Evolutionary conservation across 1,140 invertebrate species (phyloP).

Genomic region (Diabrotica virgifera): DNA sequence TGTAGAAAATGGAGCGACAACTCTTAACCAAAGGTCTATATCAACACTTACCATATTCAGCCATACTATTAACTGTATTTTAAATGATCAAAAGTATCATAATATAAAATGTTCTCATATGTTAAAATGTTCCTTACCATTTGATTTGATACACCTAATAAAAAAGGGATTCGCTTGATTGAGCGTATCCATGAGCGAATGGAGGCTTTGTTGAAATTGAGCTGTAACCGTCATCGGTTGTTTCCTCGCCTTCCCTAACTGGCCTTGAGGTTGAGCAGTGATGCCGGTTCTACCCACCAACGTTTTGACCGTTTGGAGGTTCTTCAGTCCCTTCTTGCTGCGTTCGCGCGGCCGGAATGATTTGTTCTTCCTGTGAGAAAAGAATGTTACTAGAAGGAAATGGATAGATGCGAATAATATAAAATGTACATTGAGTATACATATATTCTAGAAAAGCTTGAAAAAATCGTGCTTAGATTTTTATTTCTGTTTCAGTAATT

Average conservation of each 20-base stretch:
- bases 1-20: no score
- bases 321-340: slow-evolving; percentile 78
- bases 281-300: slow-evolving; percentile 69
- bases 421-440: no score
- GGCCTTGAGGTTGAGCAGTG: slow-evolving; percentile 51
- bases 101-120: no score
- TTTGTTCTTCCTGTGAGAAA: slow-evolving; percentile 78
- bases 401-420: no score
- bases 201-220: slow-evolving; percentile 90
- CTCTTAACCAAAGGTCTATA: no score
- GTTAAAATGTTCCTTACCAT: slow-evolving; percentile 49
- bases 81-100: no score
- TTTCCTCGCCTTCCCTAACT: slow-evolving; percentile 72
- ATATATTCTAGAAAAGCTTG: no score
- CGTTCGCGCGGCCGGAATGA: slow-evolving; percentile 79
- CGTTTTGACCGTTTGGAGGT: slow-evolving; percentile 86
- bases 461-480: no score
- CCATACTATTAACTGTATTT: no score
- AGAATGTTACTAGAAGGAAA: background rate
- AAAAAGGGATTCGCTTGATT: slow-evolving; percentile 96
- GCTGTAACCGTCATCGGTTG: slow-evolving; percentile 89
- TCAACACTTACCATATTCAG: no score
- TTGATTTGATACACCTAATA: slow-evolving; percentile 95
- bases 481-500: no score
- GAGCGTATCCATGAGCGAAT: slow-evolving; percentile 88